These are phyloP conservation scores for Zoanthus sociatus DNA, from an alignment of 92 coral and sea anemone species.

Conservation along the genomic window DNA sequence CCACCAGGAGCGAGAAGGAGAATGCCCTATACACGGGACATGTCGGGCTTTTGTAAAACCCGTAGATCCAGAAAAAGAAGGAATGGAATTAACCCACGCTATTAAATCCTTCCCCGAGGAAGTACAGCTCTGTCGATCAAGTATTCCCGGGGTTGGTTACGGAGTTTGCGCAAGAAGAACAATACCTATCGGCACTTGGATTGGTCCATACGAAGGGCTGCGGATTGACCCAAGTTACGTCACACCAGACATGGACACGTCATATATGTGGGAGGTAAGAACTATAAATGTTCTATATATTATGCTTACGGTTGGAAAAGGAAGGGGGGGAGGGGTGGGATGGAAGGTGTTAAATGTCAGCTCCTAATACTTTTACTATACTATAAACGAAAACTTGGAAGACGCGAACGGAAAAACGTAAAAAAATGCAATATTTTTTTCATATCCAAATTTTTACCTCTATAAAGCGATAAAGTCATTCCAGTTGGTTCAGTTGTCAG, in stretches of 20 bases:
- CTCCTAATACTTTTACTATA: neutral
- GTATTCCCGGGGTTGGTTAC: constrained; percentile 80
- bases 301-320: too few relatives aligned
- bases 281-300: neutral
- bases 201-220: constrained; percentile 93
- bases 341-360: neutral
- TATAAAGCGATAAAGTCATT: too few relatives aligned
- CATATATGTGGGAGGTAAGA: constrained; percentile 95
- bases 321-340: too few relatives aligned
- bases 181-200: constrained; percentile 85
- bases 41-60: constrained; percentile 44
- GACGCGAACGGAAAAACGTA: too few relatives aligned
- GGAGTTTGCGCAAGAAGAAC: constrained; percentile 84
- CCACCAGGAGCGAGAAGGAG: constrained; percentile 45
- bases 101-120: constrained; percentile 83
- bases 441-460: too few relatives aligned
- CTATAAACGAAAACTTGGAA: neutral
- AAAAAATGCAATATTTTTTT: too few relatives aligned
- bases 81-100: constrained; percentile 63
- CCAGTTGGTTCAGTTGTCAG: too few relatives aligned
- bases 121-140: constrained; percentile 82
- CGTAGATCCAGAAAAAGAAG: constrained; percentile 45
- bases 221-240: constrained; percentile 68
- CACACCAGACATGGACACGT: constrained; percentile 61
- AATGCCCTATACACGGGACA: constrained; percentile 42